These are phyloP conservation scores for Heliconius nattereri DNA, from an alignment of 1,140 invertebrate species.

Conservation along the genomic window DNA sequence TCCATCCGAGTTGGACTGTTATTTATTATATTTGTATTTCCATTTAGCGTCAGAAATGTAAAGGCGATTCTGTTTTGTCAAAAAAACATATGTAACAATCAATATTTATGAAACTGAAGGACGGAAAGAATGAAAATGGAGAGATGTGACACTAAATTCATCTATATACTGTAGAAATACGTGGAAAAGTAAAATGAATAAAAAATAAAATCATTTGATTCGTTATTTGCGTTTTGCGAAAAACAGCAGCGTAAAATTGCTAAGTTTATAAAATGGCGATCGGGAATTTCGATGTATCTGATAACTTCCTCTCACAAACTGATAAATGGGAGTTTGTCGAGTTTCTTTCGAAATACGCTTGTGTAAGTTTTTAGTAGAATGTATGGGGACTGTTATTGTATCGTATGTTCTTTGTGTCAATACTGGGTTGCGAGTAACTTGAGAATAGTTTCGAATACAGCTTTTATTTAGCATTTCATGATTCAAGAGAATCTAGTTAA, in stretches of 20 bases:
- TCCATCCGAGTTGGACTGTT: conserved; percentile 45
- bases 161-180: too few species aligned
- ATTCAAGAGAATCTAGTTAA: not conserved
- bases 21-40: conserved; percentile 48
- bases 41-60: conserved; percentile 39
- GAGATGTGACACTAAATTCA: too few species aligned
- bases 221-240: conserved; percentile 33
- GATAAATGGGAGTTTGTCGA: conserved; percentile 21
- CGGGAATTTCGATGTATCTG: conserved; percentile 38
- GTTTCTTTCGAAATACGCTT: conserved; percentile 22
- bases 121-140: too few species aligned
- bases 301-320: conserved; percentile 35
- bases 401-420: conserved; percentile 5
- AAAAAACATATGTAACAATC: not conserved
- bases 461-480: conserved; percentile 7
- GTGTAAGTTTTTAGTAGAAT: conserved; percentile 9
- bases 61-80: not conserved
- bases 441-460: conserved; percentile 8
- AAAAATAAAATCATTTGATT: too few species aligned
- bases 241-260: conserved; percentile 45
- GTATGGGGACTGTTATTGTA: conserved; percentile 9
- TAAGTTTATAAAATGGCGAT: conserved; percentile 45
- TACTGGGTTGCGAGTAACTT: conserved; percentile 10
- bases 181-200: too few species aligned
- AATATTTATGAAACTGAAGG: too few species aligned